Base-by-base conservation (phyloP, 1,140 invertebrate species). In the Cheumatopsyche charites region DNA sequence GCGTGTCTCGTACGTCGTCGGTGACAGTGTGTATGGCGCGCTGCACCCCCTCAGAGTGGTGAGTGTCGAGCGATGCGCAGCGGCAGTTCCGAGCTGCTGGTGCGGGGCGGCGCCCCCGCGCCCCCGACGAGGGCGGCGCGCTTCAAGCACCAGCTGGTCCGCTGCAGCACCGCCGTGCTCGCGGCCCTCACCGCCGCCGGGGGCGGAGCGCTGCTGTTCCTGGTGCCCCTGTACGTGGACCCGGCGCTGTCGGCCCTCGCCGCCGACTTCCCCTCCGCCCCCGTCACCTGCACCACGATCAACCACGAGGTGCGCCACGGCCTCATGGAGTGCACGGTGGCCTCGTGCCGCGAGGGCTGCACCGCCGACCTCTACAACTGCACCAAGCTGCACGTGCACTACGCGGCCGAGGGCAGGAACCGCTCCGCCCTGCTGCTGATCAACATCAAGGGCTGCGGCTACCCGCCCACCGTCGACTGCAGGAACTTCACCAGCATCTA, bases 181-280 rank as follows among this genome's bases (percentile, higher is more conserved):
- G 92, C 90, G 47, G 87, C 93, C 77, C 86, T 92, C 63, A 89
- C 93, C 45, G 91, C 93, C 74, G 91, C 90, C 61, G 91, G 92
- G 42, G 91, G 91, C 43, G 92, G 92, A 25, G 92, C 92, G 1
- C 85, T 95, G 26, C 86, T 95, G 41, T 95, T 96, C 82, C 86
- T 95, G 49, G 92, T 95, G 49, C 94, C 93, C 49, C 86, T 95
- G n/a, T 94, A 95, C 82, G 92, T 94, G 45, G 92, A 96, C 82
- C 93, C 93, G 25, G 93, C 93, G n/a, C 89, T 96, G 72, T 94
- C 92, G 77, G 94, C 93, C 3, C 82, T 95, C 62, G 90, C 90
- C 1, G 91, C 93, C 49, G 91, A 95, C 81, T 95, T 95, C 80
- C 89, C 91, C 45, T 88, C 90, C 0, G 82, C 89, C 63, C 93